Conservation (phyloP, 2,888 invertebrate genomes). For the Cerceris rybyensis region DNA sequence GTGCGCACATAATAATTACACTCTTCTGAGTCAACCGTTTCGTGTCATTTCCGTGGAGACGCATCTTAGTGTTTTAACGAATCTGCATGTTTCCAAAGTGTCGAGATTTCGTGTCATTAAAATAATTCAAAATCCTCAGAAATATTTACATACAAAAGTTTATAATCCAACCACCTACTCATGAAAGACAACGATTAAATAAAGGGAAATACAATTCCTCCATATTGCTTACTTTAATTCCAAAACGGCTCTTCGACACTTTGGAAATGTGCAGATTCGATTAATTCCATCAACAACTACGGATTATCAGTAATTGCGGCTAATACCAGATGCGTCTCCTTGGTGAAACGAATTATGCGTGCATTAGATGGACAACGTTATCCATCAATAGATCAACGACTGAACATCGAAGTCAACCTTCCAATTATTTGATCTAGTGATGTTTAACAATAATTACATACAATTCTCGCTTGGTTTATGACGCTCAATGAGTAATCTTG, state of each 20-base stretch:
- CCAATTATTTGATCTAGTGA: constrained; percentile 15
- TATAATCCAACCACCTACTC: too few relatives aligned
- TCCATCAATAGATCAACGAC: constrained; percentile 27
- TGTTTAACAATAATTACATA: constrained; percentile 9
- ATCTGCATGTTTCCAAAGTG: constrained; percentile 45
- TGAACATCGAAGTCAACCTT: not conserved
- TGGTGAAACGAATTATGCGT: constrained; percentile 40
- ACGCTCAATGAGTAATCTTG: not conserved
- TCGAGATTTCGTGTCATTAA: constrained; percentile 29
- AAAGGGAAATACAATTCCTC: not conserved
- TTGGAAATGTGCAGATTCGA: not conserved
- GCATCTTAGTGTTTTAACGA: constrained; percentile 54
- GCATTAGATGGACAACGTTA: constrained; percentile 41
- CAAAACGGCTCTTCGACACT: too few relatives aligned
- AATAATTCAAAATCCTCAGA: not conserved
- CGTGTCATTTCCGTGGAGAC: constrained; percentile 43
- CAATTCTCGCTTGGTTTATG: not conserved
- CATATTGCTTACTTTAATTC: too few relatives aligned
- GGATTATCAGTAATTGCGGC: constrained; percentile 33
- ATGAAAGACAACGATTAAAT: not conserved
- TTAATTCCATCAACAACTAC: constrained; percentile 30
- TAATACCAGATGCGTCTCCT: constrained; percentile 49
- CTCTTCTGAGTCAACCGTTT: constrained; percentile 18
- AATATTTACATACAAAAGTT: not conserved
- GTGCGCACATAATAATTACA: not conserved